Evolutionary conservation across 2,888 invertebrate species (phyloP), one percentile per base, ranked within the genome.

Genomic region (Sphecodes monilicornis): DNA sequence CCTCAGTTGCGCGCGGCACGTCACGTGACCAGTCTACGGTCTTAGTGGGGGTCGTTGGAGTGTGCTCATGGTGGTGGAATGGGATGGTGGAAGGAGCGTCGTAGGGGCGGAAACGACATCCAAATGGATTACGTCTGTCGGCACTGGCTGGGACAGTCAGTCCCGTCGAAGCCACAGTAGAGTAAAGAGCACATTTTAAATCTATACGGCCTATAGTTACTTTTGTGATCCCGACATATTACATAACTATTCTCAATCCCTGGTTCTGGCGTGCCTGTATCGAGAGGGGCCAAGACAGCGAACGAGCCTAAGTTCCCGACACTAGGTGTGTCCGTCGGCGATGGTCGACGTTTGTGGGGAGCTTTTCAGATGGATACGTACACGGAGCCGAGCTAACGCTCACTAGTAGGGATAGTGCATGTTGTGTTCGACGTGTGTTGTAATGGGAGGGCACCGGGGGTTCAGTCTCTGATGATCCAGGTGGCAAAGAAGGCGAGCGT

Each of bases 401-500:
- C 87, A 83, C 82, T 79, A 86, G 88, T 90, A 90, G 90, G 90
- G 90, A 90, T 94, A 94, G 94, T 94, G 94, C 94, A 94, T 94
- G 94, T 90, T 93, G 93, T 94, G 93, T 93, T 93, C 88, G 89
- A 91, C 92, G 94, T 94, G 93, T 93, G 91, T 93, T 93, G 93
- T 94, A 94, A 94, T 92, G 94, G 93, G 93, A 93, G 93, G 94
- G 94, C 93, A 93, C 92, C 94, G 94, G 94, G 94, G 96, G 96
- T 96, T 96, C 96, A 96, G 96, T 96, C 96, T 95, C 96, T 96
- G 94, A 96, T 96, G 95, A 96, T 96, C 93, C 96, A 97, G 96
- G 97, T 97, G 92, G 97, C 97, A 86, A 97, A 97, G 94, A 96
- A 97, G 93, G 97, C 97, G 87, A 97, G 97, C 91, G 97, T 97